Base-by-base conservation (phyloP, 2,888 invertebrate genomes). In the Cephalotes varians region DNA sequence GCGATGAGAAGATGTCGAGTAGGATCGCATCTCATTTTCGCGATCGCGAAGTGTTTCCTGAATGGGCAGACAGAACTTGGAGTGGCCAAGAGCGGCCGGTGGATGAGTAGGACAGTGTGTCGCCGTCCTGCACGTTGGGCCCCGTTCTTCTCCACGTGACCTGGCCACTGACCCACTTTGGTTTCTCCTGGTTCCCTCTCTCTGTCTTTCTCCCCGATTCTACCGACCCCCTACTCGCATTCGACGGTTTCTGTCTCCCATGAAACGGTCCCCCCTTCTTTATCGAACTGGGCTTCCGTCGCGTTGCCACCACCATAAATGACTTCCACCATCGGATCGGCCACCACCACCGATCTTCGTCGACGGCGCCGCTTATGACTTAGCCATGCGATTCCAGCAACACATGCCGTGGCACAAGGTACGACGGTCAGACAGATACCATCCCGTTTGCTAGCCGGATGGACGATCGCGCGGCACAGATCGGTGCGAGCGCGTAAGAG, bases 21-120 rank as follows among this genome's bases (percentile, higher is more conserved):
- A 51, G 34, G 47, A 76, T 76, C 56, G 37, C 80, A 60, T 76
- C 80, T 80, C 60, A 60, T 80, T 74, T 72, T 69, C 77, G 51
- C 74, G 84, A 79, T 88, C 84, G 87, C 82, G 86, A 86, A 89
- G 86, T 86, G 86, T 91, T 92, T 92, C 87, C 91, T 92, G 88
- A 91, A 92, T 92, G 91, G 89, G 90, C 88, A 89, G 90, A 90
- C 85, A 85, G 88, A 86, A 85, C 80, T 73, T 79, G 81, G 83
- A 83, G 83, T 72, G 44, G 54, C 56, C 65, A 81, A 73, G 62
- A 69, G 49, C 73, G 80, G 28, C 77, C 82, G 71, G 34, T 77
- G 64, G 90, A 93, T 93, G 94, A 94, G 94, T 94, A 94, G 94
- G 94, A 94, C 94, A 94, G 94, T 94, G 93, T 94, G 94, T 94